phyloP scores from a whole-genome alignment of 2,888 invertebrate species.

The Myathropa florea region DNA sequence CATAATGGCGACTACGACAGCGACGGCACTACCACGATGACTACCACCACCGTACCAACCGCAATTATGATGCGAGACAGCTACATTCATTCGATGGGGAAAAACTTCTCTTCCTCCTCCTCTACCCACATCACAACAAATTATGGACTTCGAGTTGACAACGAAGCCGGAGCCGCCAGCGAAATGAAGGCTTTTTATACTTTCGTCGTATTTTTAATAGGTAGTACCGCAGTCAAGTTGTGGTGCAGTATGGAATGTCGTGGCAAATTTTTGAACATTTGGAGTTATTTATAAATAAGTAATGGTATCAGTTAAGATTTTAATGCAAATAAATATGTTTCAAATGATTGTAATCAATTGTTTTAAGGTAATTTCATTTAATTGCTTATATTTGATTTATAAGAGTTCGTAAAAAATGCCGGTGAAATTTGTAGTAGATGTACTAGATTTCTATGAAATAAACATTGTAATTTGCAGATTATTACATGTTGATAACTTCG shows the following conservation, averaged over 20 bases:
- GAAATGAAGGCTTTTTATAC: constrained; percentile 76
- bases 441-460: constrained; percentile 15
- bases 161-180: constrained; percentile 74
- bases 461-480: background rate
- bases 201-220: constrained; percentile 75
- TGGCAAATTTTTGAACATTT: background rate
- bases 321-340: background rate
- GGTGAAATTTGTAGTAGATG: constrained; percentile 44
- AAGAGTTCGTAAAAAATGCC: background rate
- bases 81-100: constrained; percentile 32
- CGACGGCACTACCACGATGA: constrained; percentile 18
- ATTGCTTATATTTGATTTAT: constrained; percentile 1
- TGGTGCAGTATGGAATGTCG: background rate
- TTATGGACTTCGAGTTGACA: constrained; percentile 73
- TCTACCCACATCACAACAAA: constrained; percentile 29
- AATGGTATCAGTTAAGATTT: background rate
- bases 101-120: constrained; percentile 30
- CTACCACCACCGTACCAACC: background rate
- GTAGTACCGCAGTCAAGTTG: constrained; percentile 70
- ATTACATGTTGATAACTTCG: no score
- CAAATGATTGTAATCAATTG: background rate
- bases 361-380: background rate
- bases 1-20: constrained; percentile 60
- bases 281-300: background rate
- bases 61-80: constrained; percentile 31